These are phyloP conservation scores for Aepyceros melampus DNA, from an alignment of 2,113 vertebrate genomes.

Conservation along the genomic window DNA sequence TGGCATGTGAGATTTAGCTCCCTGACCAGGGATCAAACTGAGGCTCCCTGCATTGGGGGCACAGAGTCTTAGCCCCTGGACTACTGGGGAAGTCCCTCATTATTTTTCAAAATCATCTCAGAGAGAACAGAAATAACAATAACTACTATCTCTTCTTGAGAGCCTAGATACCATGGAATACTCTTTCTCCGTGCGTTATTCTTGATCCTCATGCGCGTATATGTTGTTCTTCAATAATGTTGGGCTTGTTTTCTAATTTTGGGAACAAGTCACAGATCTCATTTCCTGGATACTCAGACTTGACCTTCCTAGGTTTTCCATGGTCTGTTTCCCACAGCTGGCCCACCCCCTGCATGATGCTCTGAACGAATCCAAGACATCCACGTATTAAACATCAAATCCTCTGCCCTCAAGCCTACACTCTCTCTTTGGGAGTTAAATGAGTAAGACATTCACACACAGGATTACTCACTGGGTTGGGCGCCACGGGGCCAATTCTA, in stretches of 20 bases:
- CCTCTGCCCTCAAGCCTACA: not conserved
- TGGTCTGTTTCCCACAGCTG: constrained; percentile 14
- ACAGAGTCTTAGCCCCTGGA: not conserved
- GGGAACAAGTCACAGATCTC: not conserved
- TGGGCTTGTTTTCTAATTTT: not conserved
- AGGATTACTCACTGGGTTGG: not conserved
- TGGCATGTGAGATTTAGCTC: not conserved
- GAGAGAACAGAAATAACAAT: not conserved
- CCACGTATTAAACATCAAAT: not conserved
- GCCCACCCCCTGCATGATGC: not conserved
- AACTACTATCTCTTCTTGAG: not conserved
- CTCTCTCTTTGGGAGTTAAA: not conserved
- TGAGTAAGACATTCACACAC: not conserved
- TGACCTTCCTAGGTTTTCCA: not conserved
- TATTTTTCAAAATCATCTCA: not conserved
- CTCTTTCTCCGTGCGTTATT: not conserved
- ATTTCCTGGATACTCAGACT: not conserved
- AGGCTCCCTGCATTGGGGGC: not conserved
- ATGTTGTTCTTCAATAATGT: not conserved
- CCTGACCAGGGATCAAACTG: not conserved
- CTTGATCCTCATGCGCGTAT: not conserved
- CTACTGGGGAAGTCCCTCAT: not conserved
- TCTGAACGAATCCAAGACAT: not conserved
- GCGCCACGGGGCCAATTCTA: not conserved
- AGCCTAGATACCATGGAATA: not conserved